phyloP scores from a whole-genome alignment of 2,888 invertebrate genomes.

The Zaprionus bogoriensis region DNA sequence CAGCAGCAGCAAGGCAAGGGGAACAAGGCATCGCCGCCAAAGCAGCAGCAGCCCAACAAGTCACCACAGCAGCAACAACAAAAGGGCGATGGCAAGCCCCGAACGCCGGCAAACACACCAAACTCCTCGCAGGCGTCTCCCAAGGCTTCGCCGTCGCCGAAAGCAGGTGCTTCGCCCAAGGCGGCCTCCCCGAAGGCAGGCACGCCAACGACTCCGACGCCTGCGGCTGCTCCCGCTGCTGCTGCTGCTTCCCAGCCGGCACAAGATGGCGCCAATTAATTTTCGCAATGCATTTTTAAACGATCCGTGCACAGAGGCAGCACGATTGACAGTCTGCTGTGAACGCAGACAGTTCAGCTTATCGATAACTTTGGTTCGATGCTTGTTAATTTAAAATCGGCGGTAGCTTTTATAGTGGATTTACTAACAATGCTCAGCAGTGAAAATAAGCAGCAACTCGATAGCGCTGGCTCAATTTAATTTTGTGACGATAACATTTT shows the following conservation, averaged over 20 bases:
- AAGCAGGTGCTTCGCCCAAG: slow-evolving; percentile 49
- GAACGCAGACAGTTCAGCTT: slow-evolving; percentile 1
- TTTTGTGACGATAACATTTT: too few relatives aligned
- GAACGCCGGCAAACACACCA: slow-evolving; percentile 65
- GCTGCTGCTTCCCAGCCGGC: background rate
- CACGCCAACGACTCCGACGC: slow-evolving; percentile 38
- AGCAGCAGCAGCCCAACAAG: slow-evolving; percentile 34
- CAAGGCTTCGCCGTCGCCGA: slow-evolving; percentile 84
- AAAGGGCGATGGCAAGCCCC: slow-evolving; percentile 36
- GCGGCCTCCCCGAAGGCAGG: slow-evolving; percentile 55
- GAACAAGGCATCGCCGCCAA: slow-evolving; percentile 53
- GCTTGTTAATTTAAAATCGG: background rate
- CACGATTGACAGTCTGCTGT: slow-evolving; percentile 13
- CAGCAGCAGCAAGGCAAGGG: slow-evolving; percentile 48
- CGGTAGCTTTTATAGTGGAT: too few relatives aligned
- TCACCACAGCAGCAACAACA: slow-evolving; percentile 28
- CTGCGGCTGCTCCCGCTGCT: slow-evolving; percentile 15
- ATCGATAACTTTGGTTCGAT: slow-evolving; percentile 13
- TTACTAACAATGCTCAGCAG: too few relatives aligned
- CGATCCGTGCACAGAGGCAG: slow-evolving; percentile 14
- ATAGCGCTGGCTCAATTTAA: too few relatives aligned
- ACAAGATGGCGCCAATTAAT: slow-evolving; percentile 41
- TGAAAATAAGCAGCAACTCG: too few relatives aligned
- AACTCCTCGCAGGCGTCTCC: slow-evolving; percentile 37
- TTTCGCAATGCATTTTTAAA: slow-evolving; percentile 50